A percentile compares a stretch with the other conserved stretches of the same genome.
phyloP scores from a whole-genome alignment of 2,113 vertebrate genomes.

The Hystrix brachyura region DNA sequence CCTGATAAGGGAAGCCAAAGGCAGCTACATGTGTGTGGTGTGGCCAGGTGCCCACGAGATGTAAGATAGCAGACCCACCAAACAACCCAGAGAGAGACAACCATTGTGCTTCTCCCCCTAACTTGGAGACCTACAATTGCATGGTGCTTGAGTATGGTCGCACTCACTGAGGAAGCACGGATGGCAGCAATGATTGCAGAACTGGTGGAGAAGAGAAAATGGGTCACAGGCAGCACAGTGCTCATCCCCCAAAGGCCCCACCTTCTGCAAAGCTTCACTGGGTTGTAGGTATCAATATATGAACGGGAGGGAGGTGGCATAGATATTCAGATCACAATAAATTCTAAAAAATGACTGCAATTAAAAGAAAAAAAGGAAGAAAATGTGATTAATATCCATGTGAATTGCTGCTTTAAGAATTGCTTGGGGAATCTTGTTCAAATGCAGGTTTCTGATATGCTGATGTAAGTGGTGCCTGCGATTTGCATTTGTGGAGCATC shows the following conservation, averaged over 20 bases:
- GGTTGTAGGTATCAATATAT: neutral
- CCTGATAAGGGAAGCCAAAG: neutral
- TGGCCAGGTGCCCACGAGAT: neutral
- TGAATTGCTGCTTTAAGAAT: neutral
- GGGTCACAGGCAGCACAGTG: neutral
- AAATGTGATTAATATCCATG: neutral
- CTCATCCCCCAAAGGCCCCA: neutral
- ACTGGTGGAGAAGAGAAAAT: neutral
- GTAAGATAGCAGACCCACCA: neutral
- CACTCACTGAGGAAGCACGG: no score
- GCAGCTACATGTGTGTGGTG: neutral
- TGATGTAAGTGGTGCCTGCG: neutral
- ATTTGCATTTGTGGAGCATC: neutral
- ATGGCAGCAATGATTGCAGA: neutral
- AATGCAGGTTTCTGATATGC: neutral
- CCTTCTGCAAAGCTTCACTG: no score
- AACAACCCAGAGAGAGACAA: neutral
- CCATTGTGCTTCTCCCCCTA: neutral
- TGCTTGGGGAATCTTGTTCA: neutral
- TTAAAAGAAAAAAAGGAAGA: neutral
- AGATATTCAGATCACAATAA: neutral
- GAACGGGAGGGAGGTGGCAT: neutral
- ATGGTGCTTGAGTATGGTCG: no score
- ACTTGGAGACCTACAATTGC: neutral
- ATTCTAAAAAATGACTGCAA: neutral